Evolutionary conservation across 2,888 invertebrate species (phyloP).

Genomic region (Nomada flava): DNA sequence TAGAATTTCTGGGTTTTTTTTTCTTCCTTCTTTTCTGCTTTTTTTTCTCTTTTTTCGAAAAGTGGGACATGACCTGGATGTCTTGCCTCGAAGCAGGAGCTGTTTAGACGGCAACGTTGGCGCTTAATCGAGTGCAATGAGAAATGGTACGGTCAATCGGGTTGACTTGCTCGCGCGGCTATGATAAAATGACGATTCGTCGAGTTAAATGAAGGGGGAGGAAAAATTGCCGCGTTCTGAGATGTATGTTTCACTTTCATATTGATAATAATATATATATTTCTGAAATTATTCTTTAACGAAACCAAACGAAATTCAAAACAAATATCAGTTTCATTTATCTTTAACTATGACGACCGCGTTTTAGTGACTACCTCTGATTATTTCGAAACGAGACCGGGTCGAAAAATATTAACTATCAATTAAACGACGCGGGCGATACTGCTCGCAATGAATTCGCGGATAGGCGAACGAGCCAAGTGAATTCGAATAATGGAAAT

Average conservation of each 20-base stretch:
- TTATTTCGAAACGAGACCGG: background rate
- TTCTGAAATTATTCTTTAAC: too few relatives aligned
- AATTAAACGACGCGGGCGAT: background rate
- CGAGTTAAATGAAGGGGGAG: conserved; percentile 16
- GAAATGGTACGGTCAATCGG: background rate
- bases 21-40: too few relatives aligned
- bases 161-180: background rate
- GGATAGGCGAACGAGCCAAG: background rate
- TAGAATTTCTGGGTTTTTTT: too few relatives aligned
- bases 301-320: too few relatives aligned
- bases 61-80: conserved; percentile 25
- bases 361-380: background rate
- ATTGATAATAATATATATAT: too few relatives aligned
- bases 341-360: too few relatives aligned
- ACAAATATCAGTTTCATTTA: too few relatives aligned
- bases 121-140: conserved; percentile 18
- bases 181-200: conserved; percentile 4
- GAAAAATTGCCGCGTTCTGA: conserved; percentile 4
- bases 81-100: background rate
- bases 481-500: background rate
- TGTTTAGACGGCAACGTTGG: conserved; percentile 15
- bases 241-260: background rate
- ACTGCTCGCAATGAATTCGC: background rate
- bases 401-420: conserved; percentile 12
- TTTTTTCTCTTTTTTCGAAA: background rate